A percentile compares a stretch with the other conserved stretches of the same genome.
Conservation (phyloP, 2,888 invertebrate genomes). For the Eudasyphora cyanicolor region DNA sequence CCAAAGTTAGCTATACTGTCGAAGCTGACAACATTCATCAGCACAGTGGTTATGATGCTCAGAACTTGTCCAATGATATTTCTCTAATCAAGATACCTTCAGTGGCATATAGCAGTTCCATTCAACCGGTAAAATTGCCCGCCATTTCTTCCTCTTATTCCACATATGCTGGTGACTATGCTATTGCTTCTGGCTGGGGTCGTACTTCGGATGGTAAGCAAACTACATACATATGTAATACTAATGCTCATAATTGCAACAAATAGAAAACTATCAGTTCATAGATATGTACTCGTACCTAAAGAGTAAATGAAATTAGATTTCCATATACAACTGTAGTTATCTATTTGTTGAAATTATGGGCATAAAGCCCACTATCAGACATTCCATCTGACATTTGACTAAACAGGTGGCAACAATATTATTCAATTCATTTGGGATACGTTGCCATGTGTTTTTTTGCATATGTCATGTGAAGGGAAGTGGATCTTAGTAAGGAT, state of each 20-base stretch:
- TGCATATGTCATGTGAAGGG: no score
- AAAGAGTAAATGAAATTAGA: no score
- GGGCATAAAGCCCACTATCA: no score
- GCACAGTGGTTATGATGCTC: constrained; percentile 75
- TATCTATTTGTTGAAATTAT: no score
- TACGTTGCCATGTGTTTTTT: no score
- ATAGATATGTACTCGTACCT: no score
- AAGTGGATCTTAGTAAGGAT: no score
- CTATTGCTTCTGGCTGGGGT: constrained; percentile 72
- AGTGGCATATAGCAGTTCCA: constrained; percentile 50
- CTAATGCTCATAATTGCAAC: not conserved
- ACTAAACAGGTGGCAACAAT: no score
- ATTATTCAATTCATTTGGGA: no score
- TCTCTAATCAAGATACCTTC: constrained; percentile 70
- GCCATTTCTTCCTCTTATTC: constrained; percentile 66
- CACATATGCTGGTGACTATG: constrained; percentile 68
- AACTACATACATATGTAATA: not conserved
- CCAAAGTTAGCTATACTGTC: constrained; percentile 68
- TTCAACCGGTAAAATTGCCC: constrained; percentile 68
- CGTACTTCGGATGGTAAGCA: constrained; percentile 63
- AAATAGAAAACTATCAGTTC: not conserved
- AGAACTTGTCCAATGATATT: constrained; percentile 72
- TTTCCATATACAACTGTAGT: no score
- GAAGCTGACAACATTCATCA: constrained; percentile 71
- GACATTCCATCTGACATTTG: no score